Evolutionary conservation across 2,113 vertebrate genomes (phyloP).

Genomic region (Chlorocebus sabaeus): DNA sequence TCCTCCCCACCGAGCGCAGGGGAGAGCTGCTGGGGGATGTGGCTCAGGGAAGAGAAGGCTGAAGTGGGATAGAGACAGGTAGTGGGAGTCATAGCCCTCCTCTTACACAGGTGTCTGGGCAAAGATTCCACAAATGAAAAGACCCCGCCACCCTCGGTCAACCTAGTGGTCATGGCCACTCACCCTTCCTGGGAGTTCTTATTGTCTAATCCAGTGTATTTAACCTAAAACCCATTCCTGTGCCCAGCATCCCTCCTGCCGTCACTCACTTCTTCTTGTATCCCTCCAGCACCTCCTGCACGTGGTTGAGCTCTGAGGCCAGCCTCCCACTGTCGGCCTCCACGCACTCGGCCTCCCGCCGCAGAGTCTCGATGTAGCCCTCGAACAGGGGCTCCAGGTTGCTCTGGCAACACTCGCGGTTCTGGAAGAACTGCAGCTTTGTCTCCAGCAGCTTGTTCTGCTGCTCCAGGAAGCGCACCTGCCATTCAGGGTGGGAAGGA

Average conservation of each 20-base stretch:
- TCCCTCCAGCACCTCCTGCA: constrained; percentile 87
- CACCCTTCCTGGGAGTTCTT: background rate
- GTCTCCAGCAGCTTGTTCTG: constrained; percentile 79
- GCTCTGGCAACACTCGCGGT: constrained; percentile 63
- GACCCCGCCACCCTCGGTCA: no score
- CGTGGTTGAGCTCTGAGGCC: constrained; percentile 83
- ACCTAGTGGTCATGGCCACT: background rate
- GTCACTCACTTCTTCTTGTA: constrained; percentile 86
- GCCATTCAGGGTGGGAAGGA: background rate
- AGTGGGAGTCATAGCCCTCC: background rate
- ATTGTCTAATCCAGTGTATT: background rate
- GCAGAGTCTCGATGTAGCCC: constrained; percentile 68
- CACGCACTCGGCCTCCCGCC: constrained; percentile 61
- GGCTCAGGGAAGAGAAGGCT: background rate
- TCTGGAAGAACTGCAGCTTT: constrained; percentile 81
- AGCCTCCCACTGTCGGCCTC: constrained; percentile 65
- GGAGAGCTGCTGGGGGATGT: background rate
- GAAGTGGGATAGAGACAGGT: background rate
- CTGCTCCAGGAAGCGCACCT: constrained; percentile 76
- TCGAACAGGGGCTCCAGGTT: constrained; percentile 72
- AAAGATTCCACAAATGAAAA: background rate
- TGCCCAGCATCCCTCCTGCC: background rate
- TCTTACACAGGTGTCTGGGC: background rate
- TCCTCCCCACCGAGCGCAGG: no score
- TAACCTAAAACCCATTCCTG: no score